Base-by-base conservation (phyloP, 2,113 vertebrate species). In the Camelus bactrianus region DNA sequence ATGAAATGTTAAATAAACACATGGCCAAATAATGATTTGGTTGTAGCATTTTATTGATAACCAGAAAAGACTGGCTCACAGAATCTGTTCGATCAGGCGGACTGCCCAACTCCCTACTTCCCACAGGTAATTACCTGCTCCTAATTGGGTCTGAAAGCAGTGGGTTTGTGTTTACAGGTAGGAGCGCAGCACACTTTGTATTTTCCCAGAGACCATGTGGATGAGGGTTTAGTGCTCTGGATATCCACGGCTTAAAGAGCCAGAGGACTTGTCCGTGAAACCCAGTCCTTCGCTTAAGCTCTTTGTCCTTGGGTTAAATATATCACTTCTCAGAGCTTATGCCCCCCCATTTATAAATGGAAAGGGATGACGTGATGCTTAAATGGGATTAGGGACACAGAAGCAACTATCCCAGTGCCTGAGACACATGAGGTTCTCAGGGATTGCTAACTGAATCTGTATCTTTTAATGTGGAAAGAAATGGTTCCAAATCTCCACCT, bases 61-160 rank as follows among this genome's bases (percentile, higher is more conserved):
- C 95, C 85, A 95, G 96, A 97, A 97, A 96, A 98, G 98, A 98
- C 97, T 89, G 91, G 91, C 88, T 97, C 96, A 93, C 72, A 76
- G 89, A 97, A 3, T 96, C 94, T 28, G 87, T 95, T 97, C 58
- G 92, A 96, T 98, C 96, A 73, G 0, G 94, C 97, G 92, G 98
- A 96, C 97, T 94, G 97, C 96, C 97, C 96, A 98, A 98, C 80
- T 98, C 98, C 98, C 98, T 28, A 64, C 17, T 1, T 98, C 98
- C 98, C 98, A 32, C 89, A 98, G 97, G 98, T 98, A 98, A 99
- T 99, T 99, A 98, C 97, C 97, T 98, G 97, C 85, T 98, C 96
- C 98, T 99, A 98, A 99, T 98, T 99, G 98, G 98, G 92, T 98
- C 97, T 98, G 98, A 98, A 98, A 98, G 98, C 97, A 97, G 92